Evolutionary conservation across 2,113 vertebrate genomes (phyloP).

Genomic region (Malurus alboscapulatus): DNA sequence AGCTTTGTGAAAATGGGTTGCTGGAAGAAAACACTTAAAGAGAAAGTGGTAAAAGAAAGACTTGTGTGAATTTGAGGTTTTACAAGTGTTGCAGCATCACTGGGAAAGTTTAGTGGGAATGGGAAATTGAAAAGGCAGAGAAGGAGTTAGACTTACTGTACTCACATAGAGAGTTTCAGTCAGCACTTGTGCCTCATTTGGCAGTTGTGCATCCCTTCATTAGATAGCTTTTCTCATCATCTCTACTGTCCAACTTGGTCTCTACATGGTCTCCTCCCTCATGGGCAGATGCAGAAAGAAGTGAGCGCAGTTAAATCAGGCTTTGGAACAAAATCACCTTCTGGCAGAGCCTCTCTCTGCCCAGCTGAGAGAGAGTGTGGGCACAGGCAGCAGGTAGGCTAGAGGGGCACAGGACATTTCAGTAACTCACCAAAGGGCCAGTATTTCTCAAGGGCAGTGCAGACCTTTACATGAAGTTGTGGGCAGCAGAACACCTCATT

Average conservation of each 20-base stretch:
- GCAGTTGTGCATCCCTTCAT: not conserved
- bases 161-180: not conserved
- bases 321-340: not conserved
- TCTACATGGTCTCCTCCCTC: not conserved
- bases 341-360: not conserved
- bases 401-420: not conserved
- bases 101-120: not conserved
- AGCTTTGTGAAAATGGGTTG: not conserved
- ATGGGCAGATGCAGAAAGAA: not conserved
- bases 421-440: not conserved
- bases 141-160: not conserved
- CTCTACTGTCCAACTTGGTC: not conserved
- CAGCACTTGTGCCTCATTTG: not conserved
- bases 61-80: not conserved
- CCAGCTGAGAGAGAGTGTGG: not conserved
- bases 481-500: not conserved
- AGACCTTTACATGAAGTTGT: not conserved
- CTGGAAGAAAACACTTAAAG: not conserved
- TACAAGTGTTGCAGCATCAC: not conserved
- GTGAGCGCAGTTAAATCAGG: not conserved
- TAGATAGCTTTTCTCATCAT: not conserved
- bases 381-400: not conserved
- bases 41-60: not conserved
- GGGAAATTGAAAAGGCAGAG: not conserved
- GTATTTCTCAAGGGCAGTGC: not conserved